phyloP scores from a whole-genome alignment of 2,888 invertebrate genomes.

The Idaea dimidiata region DNA sequence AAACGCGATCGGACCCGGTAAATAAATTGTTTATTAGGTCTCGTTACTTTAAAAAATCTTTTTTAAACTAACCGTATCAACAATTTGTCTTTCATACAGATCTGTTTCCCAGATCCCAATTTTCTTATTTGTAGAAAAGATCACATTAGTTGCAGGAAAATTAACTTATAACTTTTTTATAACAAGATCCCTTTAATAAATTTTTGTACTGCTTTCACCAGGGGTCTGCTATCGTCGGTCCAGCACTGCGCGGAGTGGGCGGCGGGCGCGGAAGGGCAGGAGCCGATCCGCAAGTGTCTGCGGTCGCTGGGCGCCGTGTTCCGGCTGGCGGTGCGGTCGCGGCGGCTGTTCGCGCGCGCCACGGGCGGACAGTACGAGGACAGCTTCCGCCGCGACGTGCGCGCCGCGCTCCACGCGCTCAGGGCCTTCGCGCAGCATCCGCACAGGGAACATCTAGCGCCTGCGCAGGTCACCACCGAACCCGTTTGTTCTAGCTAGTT shows the following conservation, averaged over 20 bases:
- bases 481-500: not conserved
- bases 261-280: constrained; percentile 91
- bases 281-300: constrained; percentile 94
- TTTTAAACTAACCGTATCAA: too few relatives aligned
- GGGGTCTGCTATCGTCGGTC: constrained; percentile 92
- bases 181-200: not conserved
- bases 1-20: too few relatives aligned
- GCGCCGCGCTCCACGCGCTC: constrained; percentile 89
- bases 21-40: too few relatives aligned
- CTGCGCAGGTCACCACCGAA: constrained; percentile 82
- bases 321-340: constrained; percentile 94
- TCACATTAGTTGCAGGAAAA: too few relatives aligned
- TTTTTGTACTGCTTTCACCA: constrained; percentile 42
- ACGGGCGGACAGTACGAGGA: constrained; percentile 95
- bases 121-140: not conserved
- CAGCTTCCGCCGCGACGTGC: constrained; percentile 90
- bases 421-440: constrained; percentile 86
- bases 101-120: too few relatives aligned
- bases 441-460: constrained; percentile 86
- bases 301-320: constrained; percentile 95
- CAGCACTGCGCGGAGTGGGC: constrained; percentile 94
- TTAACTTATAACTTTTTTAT: too few relatives aligned
- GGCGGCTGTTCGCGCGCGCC: constrained; percentile 90
- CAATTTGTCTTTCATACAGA: too few relatives aligned
- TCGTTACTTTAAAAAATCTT: too few relatives aligned